Conservation (phyloP, 2,888 invertebrate genomes). For the Koerneria pararmatus region DNA sequence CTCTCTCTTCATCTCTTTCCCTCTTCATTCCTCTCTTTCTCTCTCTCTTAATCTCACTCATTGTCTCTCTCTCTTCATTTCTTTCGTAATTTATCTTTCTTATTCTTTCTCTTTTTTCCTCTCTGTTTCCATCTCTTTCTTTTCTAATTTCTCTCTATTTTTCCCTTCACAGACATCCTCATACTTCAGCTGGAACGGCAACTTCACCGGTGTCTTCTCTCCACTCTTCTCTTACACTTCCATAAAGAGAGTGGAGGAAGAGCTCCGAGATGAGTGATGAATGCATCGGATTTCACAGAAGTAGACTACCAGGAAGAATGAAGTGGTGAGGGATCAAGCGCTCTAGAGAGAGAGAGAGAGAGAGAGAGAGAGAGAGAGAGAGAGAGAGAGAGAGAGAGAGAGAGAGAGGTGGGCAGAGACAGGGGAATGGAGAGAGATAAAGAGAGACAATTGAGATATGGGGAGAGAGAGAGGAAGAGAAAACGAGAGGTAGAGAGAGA, state of each 20-base stretch:
- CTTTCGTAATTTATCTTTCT: no score
- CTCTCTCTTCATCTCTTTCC: constrained; percentile 10
- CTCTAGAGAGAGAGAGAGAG: background rate
- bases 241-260: background rate
- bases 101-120: no score
- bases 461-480: background rate
- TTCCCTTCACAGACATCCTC: no score
- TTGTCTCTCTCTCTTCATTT: no score
- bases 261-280: background rate
- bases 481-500: background rate
- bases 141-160: no score
- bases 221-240: no score
- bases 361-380: background rate
- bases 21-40: no score
- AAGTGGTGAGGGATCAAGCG: background rate
- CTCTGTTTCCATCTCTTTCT: no score
- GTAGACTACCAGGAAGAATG: background rate
- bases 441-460: constrained; percentile 4
- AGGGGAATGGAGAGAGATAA: background rate
- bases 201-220: no score
- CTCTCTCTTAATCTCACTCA: no score
- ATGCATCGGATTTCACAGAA: background rate
- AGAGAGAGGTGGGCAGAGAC: no score
- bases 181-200: no score
- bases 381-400: background rate